Percentiles rank a stretch among this genome's conserved stretches.
phyloP scores from a whole-genome alignment of 2,797 vertebrate species.

The Lemur catta region DNA sequence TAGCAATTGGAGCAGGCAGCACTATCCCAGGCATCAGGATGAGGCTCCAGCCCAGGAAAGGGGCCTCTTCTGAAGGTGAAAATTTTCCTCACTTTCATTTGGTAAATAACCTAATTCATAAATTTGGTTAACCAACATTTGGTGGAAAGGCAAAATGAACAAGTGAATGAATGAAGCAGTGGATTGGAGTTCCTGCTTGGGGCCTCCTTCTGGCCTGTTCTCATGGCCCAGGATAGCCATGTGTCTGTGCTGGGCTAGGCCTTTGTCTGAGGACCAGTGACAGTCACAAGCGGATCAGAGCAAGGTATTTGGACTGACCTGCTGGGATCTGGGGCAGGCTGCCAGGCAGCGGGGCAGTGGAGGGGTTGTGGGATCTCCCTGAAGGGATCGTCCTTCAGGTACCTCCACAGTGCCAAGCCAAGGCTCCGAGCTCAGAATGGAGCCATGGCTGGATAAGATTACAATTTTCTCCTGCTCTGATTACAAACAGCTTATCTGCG shows the following conservation, averaged over 20 bases:
- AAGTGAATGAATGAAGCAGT: background rate
- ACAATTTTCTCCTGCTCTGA: conserved; percentile 84
- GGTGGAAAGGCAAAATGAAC: background rate
- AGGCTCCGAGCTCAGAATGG: conserved; percentile 61
- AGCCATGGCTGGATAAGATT: conserved; percentile 78
- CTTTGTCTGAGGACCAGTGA: background rate
- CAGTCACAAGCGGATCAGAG: background rate
- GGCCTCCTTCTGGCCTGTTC: background rate
- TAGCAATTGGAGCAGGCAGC: background rate
- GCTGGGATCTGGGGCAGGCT: background rate
- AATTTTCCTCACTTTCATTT: background rate
- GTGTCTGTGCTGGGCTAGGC: background rate
- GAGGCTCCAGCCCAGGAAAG: background rate
- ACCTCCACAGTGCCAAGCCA: conserved; percentile 64
- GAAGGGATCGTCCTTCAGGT: background rate
- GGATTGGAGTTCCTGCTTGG: background rate
- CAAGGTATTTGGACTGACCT: background rate
- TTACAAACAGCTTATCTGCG: conserved; percentile 84
- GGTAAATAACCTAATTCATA: background rate
- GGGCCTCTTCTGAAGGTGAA: background rate
- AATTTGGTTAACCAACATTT: conserved; percentile 24
- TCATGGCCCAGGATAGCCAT: background rate
- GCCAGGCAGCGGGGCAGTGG: background rate
- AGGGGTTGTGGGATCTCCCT: background rate
- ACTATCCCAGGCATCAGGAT: background rate